Conservation (phyloP, 2,797 vertebrate genomes). For the Dendrocincla tyrannina region DNA sequence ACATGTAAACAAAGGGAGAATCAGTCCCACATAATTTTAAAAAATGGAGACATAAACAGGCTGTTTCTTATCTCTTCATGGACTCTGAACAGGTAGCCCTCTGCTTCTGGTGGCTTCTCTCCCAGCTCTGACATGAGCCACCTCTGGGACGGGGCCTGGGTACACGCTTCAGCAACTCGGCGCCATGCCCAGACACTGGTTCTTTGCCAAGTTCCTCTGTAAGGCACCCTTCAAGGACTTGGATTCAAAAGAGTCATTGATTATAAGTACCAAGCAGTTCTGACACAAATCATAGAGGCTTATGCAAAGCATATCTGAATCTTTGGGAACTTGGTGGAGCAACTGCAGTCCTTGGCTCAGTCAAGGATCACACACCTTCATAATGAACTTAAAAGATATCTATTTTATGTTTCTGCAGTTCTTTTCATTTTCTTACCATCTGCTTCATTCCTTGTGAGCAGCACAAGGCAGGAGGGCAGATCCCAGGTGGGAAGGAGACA, state of each 20-base stretch:
- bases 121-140: background rate
- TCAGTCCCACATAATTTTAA: background rate
- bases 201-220: background rate
- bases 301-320: background rate
- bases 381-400: background rate
- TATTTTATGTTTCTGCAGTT: background rate
- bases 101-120: background rate
- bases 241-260: background rate
- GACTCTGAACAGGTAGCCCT: background rate
- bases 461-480: background rate
- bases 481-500: background rate
- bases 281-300: background rate
- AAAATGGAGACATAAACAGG: background rate
- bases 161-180: accelerated
- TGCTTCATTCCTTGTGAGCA: background rate
- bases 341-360: background rate
- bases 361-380: background rate
- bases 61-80: background rate
- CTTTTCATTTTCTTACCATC: background rate
- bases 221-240: conserved; percentile 15
- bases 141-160: background rate
- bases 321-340: background rate
- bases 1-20: background rate
- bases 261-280: background rate
- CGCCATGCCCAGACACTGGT: background rate